These are phyloP conservation scores for Eupeodes corollae DNA, from an alignment of 1,140 invertebrate genomes.

Conservation along the genomic window DNA sequence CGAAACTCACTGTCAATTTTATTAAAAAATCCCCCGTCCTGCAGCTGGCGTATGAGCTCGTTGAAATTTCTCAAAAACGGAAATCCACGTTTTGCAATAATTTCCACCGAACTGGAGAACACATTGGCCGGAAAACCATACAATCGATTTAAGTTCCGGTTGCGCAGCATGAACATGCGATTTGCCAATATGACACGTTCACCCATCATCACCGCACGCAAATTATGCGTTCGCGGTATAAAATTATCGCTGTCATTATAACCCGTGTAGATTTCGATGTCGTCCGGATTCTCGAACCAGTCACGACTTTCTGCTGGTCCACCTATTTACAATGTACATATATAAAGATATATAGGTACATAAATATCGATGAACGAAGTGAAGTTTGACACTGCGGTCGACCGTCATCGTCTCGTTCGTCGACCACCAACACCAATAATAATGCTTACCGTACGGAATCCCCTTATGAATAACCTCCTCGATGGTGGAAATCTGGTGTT, in stretches of 20 bases:
- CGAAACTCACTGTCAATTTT: constrained; percentile 28
- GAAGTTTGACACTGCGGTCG: too few relatives aligned
- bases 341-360: too few relatives aligned
- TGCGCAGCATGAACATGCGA: constrained; percentile 28
- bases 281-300: constrained; percentile 41
- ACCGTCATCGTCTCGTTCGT: background rate
- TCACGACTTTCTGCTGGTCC: constrained; percentile 40
- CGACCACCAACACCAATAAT: background rate
- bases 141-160: constrained; percentile 26
- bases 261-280: constrained; percentile 33
- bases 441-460: constrained; percentile 29
- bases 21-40: constrained; percentile 37
- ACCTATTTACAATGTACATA: constrained; percentile 19
- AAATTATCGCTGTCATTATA: constrained; percentile 36
- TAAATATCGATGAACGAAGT: background rate
- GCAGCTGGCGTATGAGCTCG: constrained; percentile 32
- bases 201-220: constrained; percentile 36
- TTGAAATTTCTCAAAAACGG: constrained; percentile 40
- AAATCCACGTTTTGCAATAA: constrained; percentile 41
- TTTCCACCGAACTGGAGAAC: constrained; percentile 41
- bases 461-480: constrained; percentile 37
- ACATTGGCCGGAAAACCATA: constrained; percentile 35
- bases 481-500: constrained; percentile 40
- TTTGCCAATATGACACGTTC: constrained; percentile 24
- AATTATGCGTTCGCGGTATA: constrained; percentile 28